Evolutionary conservation across 2,888 invertebrate species (phyloP).

Genomic region (Ormyrus nitidulus): DNA sequence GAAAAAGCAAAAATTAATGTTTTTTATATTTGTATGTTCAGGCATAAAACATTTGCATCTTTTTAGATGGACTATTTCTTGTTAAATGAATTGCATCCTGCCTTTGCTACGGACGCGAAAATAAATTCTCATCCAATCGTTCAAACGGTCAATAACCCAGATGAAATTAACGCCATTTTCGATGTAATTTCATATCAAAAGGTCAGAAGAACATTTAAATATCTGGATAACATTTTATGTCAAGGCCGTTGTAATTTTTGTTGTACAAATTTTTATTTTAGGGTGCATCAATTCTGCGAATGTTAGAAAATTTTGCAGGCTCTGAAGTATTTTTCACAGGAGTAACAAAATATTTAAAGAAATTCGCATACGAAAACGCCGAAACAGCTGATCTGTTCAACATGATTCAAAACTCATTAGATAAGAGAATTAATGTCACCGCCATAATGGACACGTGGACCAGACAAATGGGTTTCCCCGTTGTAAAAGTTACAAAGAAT

Average conservation of each 20-base stretch:
- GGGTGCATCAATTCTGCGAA: constrained; percentile 92
- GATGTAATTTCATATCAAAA: constrained; percentile 94
- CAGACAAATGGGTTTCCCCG: constrained; percentile 90
- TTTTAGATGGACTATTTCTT: constrained; percentile 87
- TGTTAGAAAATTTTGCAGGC: constrained; percentile 90
- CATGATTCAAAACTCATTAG: constrained; percentile 80
- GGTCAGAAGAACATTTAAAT: constrained; percentile 75
- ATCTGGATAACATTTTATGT: not conserved
- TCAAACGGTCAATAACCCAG: constrained; percentile 88
- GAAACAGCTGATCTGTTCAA: constrained; percentile 86
- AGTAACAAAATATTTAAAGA: constrained; percentile 85
- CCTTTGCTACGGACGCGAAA: constrained; percentile 85
- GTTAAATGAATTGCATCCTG: constrained; percentile 83
- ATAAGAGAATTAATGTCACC: constrained; percentile 77
- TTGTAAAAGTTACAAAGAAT: constrained; percentile 80
- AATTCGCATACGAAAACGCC: constrained; percentile 85
- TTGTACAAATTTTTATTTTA: constrained; percentile 17
- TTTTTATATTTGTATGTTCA: not conserved
- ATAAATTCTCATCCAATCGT: constrained; percentile 93
- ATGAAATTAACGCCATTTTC: constrained; percentile 94
- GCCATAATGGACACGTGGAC: constrained; percentile 93
- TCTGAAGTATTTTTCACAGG: constrained; percentile 83
- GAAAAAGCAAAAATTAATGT: constrained; percentile 55
- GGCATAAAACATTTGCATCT: constrained; percentile 34
- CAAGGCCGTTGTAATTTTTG: not conserved